phyloP scores from a whole-genome alignment of 2,113 vertebrate species.

The Hippocampus barbouri region DNA sequence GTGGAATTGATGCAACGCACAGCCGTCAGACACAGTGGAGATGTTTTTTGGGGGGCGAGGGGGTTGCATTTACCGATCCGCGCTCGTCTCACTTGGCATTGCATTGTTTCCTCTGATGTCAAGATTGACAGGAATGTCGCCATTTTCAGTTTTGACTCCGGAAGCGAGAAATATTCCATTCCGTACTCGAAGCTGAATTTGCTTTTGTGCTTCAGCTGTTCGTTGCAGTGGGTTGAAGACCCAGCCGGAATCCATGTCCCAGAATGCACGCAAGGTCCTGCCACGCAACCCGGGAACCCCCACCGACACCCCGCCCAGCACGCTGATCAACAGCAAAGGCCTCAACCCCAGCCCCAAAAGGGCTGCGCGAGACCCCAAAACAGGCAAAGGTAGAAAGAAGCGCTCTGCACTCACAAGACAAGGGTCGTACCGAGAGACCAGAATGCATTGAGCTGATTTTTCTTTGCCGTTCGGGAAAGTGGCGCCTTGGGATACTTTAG shows the following conservation, averaged over 20 bases:
- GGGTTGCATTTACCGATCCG: too few relatives aligned
- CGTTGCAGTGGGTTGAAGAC: slow-evolving; percentile 90
- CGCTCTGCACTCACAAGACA: background rate
- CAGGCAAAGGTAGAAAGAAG: slow-evolving; percentile 86
- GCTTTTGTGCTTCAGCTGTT: slow-evolving; percentile 75
- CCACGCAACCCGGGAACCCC: slow-evolving; percentile 91
- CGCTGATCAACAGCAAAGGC: slow-evolving; percentile 81
- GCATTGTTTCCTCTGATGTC: too few relatives aligned
- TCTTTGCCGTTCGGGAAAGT: too few relatives aligned
- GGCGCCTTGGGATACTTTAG: too few relatives aligned
- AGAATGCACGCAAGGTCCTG: slow-evolving; percentile 88
- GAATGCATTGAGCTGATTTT: background rate
- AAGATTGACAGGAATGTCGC: too few relatives aligned
- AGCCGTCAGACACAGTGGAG: background rate
- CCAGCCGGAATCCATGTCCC: slow-evolving; percentile 95
- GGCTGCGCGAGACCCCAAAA: slow-evolving; percentile 94
- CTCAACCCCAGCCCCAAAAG: slow-evolving; percentile 94
- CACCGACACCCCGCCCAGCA: slow-evolving; percentile 89
- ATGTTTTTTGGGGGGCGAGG: background rate
- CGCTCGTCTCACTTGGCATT: too few relatives aligned
- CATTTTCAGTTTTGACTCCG: background rate
- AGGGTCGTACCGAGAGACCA: background rate
- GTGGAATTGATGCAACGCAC: background rate
- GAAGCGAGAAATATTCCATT: background rate
- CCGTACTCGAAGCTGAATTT: background rate